Conservation (phyloP, 2,113 vertebrate species). For the Chloropsis cyanopogon region DNA sequence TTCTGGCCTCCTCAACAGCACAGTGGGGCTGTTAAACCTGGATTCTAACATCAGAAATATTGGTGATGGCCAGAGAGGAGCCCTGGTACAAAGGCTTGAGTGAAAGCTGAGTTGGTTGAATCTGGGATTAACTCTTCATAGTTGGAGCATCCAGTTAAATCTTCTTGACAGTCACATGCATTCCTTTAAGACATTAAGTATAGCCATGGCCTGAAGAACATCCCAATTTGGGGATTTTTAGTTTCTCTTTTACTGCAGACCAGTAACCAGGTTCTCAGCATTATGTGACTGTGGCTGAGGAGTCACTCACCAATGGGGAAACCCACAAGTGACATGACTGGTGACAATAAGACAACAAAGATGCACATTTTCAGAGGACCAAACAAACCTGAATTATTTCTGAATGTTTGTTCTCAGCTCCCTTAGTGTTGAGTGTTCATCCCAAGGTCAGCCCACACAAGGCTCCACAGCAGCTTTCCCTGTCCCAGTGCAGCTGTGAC, state of each 20-base stretch:
- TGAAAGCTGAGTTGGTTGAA: background rate
- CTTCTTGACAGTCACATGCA: background rate
- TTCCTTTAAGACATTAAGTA: background rate
- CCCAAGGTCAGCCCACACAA: fast-evolving
- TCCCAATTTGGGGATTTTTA: background rate
- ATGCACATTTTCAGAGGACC: background rate
- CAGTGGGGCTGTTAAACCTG: background rate
- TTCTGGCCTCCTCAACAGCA: background rate
- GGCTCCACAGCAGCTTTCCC: background rate
- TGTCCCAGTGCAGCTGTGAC: background rate
- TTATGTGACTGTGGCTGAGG: background rate
- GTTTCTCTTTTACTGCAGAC: background rate
- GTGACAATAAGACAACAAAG: background rate
- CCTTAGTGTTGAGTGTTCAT: background rate
- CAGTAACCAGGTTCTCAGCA: background rate
- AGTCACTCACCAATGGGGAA: background rate
- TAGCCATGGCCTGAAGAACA: background rate
- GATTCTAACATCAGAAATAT: background rate
- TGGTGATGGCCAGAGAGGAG: background rate
- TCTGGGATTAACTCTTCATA: background rate
- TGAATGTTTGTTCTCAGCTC: background rate
- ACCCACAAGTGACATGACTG: background rate
- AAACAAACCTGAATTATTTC: background rate
- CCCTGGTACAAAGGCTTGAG: background rate
- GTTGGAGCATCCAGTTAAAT: background rate